Evolutionary conservation across 2,113 vertebrate species (phyloP).

Genomic region (Picathartes gymnocephalus): DNA sequence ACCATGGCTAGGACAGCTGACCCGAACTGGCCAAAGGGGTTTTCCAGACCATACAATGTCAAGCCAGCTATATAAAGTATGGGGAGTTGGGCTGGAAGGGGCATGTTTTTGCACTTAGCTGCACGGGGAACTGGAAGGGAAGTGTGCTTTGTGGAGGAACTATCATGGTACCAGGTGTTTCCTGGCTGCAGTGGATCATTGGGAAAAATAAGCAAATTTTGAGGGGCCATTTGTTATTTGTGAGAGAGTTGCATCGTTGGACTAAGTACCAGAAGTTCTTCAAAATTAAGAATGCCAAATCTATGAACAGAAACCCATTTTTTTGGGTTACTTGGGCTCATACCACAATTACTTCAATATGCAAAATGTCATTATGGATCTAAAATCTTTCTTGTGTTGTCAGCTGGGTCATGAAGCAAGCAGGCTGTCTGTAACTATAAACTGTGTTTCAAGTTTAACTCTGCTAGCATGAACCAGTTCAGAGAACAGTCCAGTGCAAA

Average conservation of each 20-base stretch:
- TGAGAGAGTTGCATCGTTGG: accelerated
- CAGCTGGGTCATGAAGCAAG: background rate
- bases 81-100: background rate
- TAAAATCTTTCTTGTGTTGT: background rate
- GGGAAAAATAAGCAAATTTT: background rate
- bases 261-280: background rate
- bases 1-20: background rate
- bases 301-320: background rate
- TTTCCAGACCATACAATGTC: background rate
- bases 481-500: background rate
- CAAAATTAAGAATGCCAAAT: background rate
- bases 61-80: background rate
- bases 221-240: background rate
- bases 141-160: background rate
- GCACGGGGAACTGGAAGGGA: background rate
- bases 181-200: background rate
- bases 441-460: background rate
- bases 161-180: background rate
- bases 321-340: background rate
- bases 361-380: background rate
- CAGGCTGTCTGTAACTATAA: background rate
- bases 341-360: background rate
- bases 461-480: background rate
- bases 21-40: background rate
- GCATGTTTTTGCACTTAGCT: background rate